These are phyloP conservation scores for Motacilla tschutschensis DNA, from an alignment of 2,113 vertebrate genomes.

Conservation along the genomic window DNA sequence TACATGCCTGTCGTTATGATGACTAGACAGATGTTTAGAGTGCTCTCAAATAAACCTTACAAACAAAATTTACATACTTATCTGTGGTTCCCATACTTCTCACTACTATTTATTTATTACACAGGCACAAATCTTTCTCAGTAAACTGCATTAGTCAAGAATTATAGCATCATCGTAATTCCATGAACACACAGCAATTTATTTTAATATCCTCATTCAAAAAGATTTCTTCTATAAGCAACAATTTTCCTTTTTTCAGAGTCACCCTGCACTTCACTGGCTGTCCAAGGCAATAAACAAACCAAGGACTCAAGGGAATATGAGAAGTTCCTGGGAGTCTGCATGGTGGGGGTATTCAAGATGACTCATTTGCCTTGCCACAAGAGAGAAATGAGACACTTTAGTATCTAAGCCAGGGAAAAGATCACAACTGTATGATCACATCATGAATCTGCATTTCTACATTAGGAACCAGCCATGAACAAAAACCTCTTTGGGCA, in stretches of 20 bases:
- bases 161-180: neutral
- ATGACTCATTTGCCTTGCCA: neutral
- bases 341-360: neutral
- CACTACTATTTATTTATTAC: neutral
- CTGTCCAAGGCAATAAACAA: neutral
- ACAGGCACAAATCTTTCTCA: neutral
- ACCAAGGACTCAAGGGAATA: fast-evolving
- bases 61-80: neutral
- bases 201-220: neutral
- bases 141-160: neutral
- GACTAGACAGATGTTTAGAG: neutral
- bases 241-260: neutral
- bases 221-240: neutral
- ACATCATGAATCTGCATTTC: neutral
- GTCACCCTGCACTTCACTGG: neutral
- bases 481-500: neutral
- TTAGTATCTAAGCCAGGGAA: neutral
- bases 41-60: neutral
- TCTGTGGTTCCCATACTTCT: neutral
- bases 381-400: neutral
- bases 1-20: neutral
- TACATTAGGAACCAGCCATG: neutral
- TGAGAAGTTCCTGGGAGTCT: neutral
- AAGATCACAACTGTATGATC: neutral
- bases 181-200: neutral